phyloP scores from a whole-genome alignment of 2,113 vertebrate species.

The Nycticebus coucang region DNA sequence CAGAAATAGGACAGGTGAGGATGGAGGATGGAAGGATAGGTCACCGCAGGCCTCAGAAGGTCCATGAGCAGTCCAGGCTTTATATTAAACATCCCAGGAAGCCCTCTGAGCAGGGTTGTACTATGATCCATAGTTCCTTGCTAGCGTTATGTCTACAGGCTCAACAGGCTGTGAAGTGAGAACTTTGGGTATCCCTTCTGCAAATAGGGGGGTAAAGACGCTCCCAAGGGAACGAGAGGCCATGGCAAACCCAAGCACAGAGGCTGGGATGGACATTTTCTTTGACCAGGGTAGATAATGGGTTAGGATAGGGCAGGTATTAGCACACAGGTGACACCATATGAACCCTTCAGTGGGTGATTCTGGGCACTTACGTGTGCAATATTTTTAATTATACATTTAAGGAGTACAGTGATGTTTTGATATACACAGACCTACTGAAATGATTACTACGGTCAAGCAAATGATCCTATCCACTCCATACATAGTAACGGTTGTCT shows the following conservation, averaged over 20 bases:
- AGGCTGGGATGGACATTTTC: fast-evolving
- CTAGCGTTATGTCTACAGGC: neutral
- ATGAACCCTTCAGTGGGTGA: neutral
- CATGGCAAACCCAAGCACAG: fast-evolving
- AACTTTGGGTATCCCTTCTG: neutral
- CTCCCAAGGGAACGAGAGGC: fast-evolving
- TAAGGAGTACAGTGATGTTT: neutral
- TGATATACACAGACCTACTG: neutral
- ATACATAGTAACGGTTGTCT: neutral
- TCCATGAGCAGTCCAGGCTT: neutral
- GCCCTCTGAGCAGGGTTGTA: neutral
- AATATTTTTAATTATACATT: neutral
- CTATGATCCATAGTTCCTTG: neutral
- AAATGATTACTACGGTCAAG: neutral
- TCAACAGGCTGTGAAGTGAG: neutral
- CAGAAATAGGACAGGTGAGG: neutral
- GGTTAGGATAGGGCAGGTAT: neutral
- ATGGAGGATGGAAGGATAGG: neutral
- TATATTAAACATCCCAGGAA: neutral
- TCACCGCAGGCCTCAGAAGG: fast-evolving
- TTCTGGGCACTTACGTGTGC: fast-evolving
- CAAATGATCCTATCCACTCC: neutral
- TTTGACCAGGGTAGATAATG: fast-evolving
- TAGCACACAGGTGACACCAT: no score
- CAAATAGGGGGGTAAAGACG: neutral